phyloP scores from a whole-genome alignment of 1,140 invertebrate genomes.

The Euwallacea fornicatus region DNA sequence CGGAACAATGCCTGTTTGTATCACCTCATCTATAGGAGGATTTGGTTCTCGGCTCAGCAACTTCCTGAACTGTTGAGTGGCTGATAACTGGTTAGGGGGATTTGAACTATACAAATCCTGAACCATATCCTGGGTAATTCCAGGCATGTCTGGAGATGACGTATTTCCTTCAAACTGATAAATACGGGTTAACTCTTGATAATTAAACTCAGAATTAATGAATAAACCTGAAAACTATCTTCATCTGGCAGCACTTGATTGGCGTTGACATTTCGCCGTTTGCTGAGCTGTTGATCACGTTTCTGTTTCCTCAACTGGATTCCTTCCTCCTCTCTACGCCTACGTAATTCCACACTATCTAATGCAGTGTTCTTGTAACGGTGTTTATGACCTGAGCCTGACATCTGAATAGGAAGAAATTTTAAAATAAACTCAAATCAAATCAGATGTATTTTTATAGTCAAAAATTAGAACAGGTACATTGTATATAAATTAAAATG shows the following conservation, averaged over 20 bases:
- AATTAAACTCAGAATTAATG: not conserved
- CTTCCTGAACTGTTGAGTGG: slow-evolving; percentile 95
- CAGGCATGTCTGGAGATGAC: slow-evolving; percentile 49
- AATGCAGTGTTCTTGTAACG: slow-evolving; percentile 94
- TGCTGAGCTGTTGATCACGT: slow-evolving; percentile 52
- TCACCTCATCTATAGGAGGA: slow-evolving; percentile 98
- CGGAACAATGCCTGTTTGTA: slow-evolving; percentile 93
- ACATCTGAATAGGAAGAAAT: slow-evolving; percentile 63
- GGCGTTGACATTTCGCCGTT: slow-evolving; percentile 59
- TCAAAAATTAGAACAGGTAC: too few species aligned
- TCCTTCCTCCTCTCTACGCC: slow-evolving; percentile 93
- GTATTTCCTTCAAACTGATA: slow-evolving; percentile 51
- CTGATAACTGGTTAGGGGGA: slow-evolving; percentile 78
- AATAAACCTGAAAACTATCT: slow-evolving; percentile 50
- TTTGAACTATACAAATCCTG: slow-evolving; percentile 80
- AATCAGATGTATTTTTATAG: too few species aligned
- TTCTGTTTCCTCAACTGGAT: slow-evolving; percentile 95
- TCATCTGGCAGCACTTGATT: slow-evolving; percentile 59
- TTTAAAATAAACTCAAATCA: not conserved
- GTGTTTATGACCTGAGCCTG: slow-evolving; percentile 79
- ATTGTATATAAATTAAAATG: too few species aligned
- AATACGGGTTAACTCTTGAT: not conserved
- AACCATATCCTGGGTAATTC: slow-evolving; percentile 79
- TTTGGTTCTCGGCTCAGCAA: slow-evolving; percentile 93
- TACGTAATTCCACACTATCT: slow-evolving; percentile 88